phyloP scores from a whole-genome alignment of 2,113 vertebrate genomes.

The Promerops cafer region DNA sequence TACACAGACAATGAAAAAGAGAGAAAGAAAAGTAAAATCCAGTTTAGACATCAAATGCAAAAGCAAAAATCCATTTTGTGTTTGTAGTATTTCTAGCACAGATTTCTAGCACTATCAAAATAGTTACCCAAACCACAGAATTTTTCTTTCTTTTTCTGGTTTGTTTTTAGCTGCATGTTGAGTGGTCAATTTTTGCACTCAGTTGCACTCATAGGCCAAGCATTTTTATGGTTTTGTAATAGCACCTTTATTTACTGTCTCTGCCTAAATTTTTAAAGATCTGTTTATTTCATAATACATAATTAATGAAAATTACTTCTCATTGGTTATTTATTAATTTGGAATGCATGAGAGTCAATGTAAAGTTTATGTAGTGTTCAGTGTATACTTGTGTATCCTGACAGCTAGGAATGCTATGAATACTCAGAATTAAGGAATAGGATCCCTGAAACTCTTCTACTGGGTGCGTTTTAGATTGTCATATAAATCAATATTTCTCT shows the following conservation, averaged over 20 bases:
- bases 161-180: conserved; percentile 58
- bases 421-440: conserved; percentile 63
- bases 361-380: conserved; percentile 75
- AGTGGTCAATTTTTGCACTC: conserved; percentile 72
- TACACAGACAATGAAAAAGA: background rate
- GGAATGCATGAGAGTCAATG: conserved; percentile 74
- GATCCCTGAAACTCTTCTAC: conserved; percentile 72
- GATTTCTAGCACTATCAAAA: too few species aligned
- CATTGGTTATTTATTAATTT: conserved; percentile 86
- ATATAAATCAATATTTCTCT: conserved; percentile 58
- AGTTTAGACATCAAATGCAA: background rate
- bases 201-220: conserved; percentile 69
- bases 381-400: conserved; percentile 27
- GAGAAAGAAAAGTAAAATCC: background rate
- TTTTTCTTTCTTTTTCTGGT: background rate
- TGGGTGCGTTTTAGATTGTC: conserved; percentile 57
- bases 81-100: background rate
- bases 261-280: conserved; percentile 67
- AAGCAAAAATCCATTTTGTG: background rate
- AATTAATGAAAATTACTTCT: conserved; percentile 69
- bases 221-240: conserved; percentile 74
- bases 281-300: conserved; percentile 69
- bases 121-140: background rate
- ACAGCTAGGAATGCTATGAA: conserved; percentile 18
- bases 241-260: conserved; percentile 62